Evolutionary conservation across 2,797 vertebrate genomes (phyloP), one percentile per base, ranked within the genome.

Genomic region (Lithobates sylvaticus): DNA sequence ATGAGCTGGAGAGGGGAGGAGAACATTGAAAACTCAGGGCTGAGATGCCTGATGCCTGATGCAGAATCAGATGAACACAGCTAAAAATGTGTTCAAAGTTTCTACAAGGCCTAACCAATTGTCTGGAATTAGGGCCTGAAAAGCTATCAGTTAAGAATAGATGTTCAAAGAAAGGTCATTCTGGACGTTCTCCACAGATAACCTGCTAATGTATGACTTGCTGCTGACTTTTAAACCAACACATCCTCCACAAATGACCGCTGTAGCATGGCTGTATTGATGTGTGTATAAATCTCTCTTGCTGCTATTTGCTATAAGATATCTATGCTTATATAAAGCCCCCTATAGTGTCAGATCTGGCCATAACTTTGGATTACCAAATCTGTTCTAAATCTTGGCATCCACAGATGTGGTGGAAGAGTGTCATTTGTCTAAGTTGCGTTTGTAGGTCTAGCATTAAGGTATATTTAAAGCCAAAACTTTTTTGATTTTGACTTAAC

Each of bases 101-200:
- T 3, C 54, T 61, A 61, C 21, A 61, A 61, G 54, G n/a, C 54
- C 21, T 23, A 5, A 61, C 23, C 54, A 61, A 61, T 61, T 61
- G n/a, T 61, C 54, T 61, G 21, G 21, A 61, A 23, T 61, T 18
- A 61, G 54, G 23, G 21, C 54, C 18, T 23, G 54, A 61, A 23
- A 61, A 61, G 54, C 54, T 61, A 61, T 61, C 54, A 61, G 54
- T 61, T 61, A 61, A 61, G n/a, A n/a, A n/a, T n/a, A n/a, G 54
- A 61, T 61, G 54, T 61, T 61, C 7, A 2, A 7, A 61, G 21
- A 23, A 61, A 23, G 54, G 54, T 23, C 54, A 61, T 61, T 61
- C 54, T 61, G 21, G 54, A 61, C 54, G n/a, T 61, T 61, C 7
- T 23, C 54, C 54, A 61, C 21, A 61, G 54, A 61, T 61, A 61